Percentiles rank a stretch among this genome's conserved stretches.
phyloP scores from a whole-genome alignment of 2,113 vertebrate species.

The Prietella phreatophila region DNA sequence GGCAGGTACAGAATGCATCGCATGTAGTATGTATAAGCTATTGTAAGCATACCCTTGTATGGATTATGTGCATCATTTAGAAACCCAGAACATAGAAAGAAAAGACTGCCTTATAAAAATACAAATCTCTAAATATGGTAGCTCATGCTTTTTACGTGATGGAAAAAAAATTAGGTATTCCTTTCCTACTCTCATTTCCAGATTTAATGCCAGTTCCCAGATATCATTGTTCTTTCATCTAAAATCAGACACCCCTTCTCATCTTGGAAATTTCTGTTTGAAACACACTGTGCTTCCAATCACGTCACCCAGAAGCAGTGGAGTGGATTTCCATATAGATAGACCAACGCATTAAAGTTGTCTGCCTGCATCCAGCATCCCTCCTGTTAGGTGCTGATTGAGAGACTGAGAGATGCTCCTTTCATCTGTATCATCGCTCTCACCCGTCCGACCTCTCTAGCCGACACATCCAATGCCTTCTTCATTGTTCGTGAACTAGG shows the following conservation, averaged over 20 bases:
- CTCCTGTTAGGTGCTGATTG: constrained; percentile 69
- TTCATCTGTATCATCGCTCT: constrained; percentile 62
- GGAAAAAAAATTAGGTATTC: constrained; percentile 32
- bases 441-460: constrained; percentile 27
- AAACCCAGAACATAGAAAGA: constrained; percentile 7
- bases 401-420: constrained; percentile 67
- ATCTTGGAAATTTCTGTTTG: constrained; percentile 63
- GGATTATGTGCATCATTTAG: background rate
- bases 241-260: constrained; percentile 56
- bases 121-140: constrained; percentile 54
- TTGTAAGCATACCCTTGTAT: background rate
- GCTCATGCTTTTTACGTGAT: constrained; percentile 53
- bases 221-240: constrained; percentile 60
- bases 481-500: constrained; percentile 61
- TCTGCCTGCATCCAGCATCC: constrained; percentile 63
- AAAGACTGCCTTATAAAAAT: constrained; percentile 8
- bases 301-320: constrained; percentile 50
- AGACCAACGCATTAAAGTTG: constrained; percentile 70
- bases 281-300: constrained; percentile 55
- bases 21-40: background rate
- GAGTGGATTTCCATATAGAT: constrained; percentile 78
- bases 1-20: background rate
- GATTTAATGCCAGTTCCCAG: constrained; percentile 69
- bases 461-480: constrained; percentile 27
- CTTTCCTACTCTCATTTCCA: constrained; percentile 43